phyloP scores from a whole-genome alignment of 1,140 invertebrate genomes.

The Heterodera carotae region DNA sequence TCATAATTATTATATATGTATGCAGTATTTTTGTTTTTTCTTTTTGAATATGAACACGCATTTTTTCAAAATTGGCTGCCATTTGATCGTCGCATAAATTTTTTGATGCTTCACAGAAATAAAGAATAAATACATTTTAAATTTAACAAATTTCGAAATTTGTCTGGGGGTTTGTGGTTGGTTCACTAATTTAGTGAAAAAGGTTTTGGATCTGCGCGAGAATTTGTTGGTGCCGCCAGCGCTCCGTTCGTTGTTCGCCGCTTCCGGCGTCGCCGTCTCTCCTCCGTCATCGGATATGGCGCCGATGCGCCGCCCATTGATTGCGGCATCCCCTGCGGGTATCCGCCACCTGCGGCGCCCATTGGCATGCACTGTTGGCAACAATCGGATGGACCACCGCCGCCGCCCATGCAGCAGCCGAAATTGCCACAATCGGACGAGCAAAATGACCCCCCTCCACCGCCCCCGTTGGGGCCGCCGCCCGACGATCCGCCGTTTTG shows the following conservation, averaged over 20 bases:
- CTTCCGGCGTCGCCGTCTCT: not conserved
- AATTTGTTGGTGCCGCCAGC: not conserved
- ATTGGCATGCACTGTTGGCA: not conserved
- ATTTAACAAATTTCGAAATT: too few relatives aligned
- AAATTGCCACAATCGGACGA: slow-evolving; percentile 25
- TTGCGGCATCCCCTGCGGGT: not conserved
- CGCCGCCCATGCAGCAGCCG: slow-evolving; percentile 23
- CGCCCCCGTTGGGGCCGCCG: not conserved
- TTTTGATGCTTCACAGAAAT: too few relatives aligned
- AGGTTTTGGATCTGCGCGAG: not conserved
- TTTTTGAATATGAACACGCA: not conserved
- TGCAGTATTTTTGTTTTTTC: not conserved
- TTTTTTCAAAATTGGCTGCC: too few relatives aligned
- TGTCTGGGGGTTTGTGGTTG: too few relatives aligned
- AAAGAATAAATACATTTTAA: too few relatives aligned
- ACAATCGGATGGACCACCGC: slow-evolving; percentile 5
- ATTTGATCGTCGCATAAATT: too few relatives aligned
- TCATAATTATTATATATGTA: not conserved
- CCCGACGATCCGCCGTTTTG: too few relatives aligned
- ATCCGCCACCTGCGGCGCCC: not conserved
- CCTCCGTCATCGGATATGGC: not conserved
- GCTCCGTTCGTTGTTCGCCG: not conserved
- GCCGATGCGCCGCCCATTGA: not conserved
- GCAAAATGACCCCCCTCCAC: not conserved
- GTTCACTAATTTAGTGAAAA: too few relatives aligned